These are phyloP conservation scores for Rhipidura dahli DNA, from an alignment of 2,113 vertebrate genomes.

Conservation along the genomic window DNA sequence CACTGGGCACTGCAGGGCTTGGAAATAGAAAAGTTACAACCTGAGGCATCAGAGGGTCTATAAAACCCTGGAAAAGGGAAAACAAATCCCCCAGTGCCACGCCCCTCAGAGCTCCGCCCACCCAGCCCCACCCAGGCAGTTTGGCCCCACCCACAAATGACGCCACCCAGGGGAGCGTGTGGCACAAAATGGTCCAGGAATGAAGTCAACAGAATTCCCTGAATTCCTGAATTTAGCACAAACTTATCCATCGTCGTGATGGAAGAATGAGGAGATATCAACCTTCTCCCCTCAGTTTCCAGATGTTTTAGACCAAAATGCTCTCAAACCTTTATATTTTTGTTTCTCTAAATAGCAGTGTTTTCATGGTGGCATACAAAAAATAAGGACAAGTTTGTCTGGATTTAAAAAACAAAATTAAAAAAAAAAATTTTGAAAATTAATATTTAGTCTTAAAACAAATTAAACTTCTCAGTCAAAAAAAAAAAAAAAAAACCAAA, in stretches of 20 bases:
- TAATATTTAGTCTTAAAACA: neutral
- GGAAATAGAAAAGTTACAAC: too few relatives aligned
- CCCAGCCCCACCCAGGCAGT: neutral
- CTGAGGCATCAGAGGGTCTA: too few relatives aligned
- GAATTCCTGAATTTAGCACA: too few relatives aligned
- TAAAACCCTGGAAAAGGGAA: neutral
- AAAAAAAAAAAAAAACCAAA: too few relatives aligned
- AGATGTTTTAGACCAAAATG: accelerated
- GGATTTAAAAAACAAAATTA: neutral
- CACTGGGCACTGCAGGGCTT: too few relatives aligned
- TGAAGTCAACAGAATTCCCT: too few relatives aligned
- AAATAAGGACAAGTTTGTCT: neutral
- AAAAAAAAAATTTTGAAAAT: neutral
- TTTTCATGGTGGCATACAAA: neutral
- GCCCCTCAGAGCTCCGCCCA: neutral
- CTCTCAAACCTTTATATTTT: neutral
- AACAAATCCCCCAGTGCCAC: neutral
- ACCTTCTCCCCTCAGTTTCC: accelerated
- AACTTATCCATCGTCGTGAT: accelerated
- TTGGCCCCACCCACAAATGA: accelerated
- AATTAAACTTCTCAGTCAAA: neutral
- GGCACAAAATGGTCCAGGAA: accelerated
- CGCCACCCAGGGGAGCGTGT: too few relatives aligned
- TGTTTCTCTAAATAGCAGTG: accelerated
- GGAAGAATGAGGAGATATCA: accelerated